phyloP scores from a whole-genome alignment of 2,797 vertebrate genomes.

The Tamandua tetradactyla region DNA sequence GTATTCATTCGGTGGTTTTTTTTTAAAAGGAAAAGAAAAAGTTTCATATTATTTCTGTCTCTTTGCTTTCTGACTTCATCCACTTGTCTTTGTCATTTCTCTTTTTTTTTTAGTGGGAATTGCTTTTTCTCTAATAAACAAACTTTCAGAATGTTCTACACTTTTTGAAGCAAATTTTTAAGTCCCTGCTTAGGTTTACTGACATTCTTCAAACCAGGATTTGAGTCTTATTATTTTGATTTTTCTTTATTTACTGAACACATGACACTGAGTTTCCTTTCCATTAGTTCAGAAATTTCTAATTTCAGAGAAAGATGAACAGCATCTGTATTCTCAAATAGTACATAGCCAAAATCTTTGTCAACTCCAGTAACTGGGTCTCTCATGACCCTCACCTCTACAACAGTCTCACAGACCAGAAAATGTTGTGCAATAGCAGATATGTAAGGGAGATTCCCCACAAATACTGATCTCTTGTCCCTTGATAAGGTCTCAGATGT shows the following conservation, averaged over 20 bases:
- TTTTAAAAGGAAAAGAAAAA: too few relatives aligned
- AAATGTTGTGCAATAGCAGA: too few relatives aligned
- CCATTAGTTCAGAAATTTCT: constrained; percentile 84
- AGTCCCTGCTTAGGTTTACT: constrained; percentile 65
- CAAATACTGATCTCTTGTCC: too few relatives aligned
- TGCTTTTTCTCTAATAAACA: constrained; percentile 85
- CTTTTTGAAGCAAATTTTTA: constrained; percentile 44
- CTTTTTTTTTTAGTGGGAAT: constrained; percentile 68
- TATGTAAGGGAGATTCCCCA: too few relatives aligned
- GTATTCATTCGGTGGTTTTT: too few relatives aligned
- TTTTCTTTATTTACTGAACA: constrained; percentile 77
- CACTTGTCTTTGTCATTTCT: too few relatives aligned
- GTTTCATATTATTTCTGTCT: too few relatives aligned
- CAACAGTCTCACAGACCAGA: too few relatives aligned
- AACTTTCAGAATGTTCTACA: neutral
- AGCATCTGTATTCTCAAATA: constrained; percentile 83
- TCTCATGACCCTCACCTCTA: too few relatives aligned
- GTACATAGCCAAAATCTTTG: too few relatives aligned
- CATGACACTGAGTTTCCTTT: constrained; percentile 86
- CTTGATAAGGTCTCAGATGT: constrained; percentile 77
- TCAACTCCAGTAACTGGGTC: too few relatives aligned
- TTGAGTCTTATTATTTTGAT: constrained; percentile 56
- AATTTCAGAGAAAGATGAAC: constrained; percentile 87
- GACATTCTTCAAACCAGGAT: constrained; percentile 52
- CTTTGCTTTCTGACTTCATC: too few relatives aligned